Conservation (phyloP, 1,140 invertebrate species). For the Papilio machaon region DNA sequence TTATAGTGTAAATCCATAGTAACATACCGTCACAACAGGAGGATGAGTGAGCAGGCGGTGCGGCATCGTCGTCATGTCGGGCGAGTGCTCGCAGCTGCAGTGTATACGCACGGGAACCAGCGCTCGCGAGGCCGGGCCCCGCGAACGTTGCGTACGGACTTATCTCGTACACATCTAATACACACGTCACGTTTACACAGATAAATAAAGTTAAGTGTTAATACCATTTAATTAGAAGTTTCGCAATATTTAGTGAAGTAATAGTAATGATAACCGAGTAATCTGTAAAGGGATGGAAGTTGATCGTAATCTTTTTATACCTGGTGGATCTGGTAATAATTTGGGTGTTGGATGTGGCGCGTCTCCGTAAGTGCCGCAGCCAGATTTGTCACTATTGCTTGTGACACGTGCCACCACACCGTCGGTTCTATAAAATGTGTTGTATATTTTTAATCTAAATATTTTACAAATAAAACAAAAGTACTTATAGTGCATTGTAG, state of each 20-base stretch:
- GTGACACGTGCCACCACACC: slow-evolving; percentile 65
- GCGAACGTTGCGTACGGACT: slow-evolving; percentile 78
- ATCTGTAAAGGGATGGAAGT: slow-evolving; percentile 29
- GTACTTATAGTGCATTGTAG: neutral
- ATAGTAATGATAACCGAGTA: neutral
- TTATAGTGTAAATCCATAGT: neutral
- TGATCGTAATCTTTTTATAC: slow-evolving; percentile 44
- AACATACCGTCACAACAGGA: slow-evolving; percentile 67
- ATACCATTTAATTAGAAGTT: neutral
- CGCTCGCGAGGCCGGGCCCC: slow-evolving; percentile 49
- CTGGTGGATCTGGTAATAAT: slow-evolving; percentile 72
- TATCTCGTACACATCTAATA: slow-evolving; percentile 73
- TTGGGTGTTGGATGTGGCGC: slow-evolving; percentile 73
- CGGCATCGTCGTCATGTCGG: slow-evolving; percentile 72
- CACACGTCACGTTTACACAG: neutral
- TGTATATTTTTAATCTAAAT: neutral
- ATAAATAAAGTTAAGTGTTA: neutral
- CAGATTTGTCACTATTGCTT: slow-evolving; percentile 65
- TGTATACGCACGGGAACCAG: slow-evolving; percentile 69
- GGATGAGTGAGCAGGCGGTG: slow-evolving; percentile 59
- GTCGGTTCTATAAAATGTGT: slow-evolving; percentile 53
- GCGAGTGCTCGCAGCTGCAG: slow-evolving; percentile 72
- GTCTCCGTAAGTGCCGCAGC: slow-evolving; percentile 70
- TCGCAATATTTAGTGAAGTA: neutral
- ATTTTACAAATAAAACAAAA: neutral